Evolutionary conservation across 2,113 vertebrate genomes (phyloP), one percentile per base, ranked within the genome.

Genomic region (Nannospalax galili): DNA sequence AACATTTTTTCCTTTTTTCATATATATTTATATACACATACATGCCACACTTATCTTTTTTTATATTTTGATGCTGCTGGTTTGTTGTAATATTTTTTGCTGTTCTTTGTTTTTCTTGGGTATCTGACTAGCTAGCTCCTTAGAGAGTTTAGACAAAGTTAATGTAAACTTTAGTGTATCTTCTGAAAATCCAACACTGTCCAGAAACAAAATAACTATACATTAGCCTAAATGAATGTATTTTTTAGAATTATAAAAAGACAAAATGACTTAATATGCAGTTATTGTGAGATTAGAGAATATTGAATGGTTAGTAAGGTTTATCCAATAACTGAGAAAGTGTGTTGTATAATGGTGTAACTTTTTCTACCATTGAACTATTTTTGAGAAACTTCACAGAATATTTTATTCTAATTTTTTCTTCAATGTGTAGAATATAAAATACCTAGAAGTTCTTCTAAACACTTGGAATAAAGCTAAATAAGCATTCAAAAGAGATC

Each of bases 401-500:
- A 30, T 40, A 72, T 79, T 64, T 74, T 28, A 84, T 88, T 91
- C 8, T 32, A 6, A 7, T 87, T 92, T 75, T 30, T 45, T 40
- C 52, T 84, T 92, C 40, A 30, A 45, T 7, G 52, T 84, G 84
- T 65, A 88, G 73, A 88, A 24, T 81, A 56, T 80, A 65, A 92
- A 79, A 65, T 62, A 45, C 11, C 56, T 40, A 32, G 11, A 60
- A 48, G 1, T 8, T 84, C 37, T 89, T 93, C 20, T 37, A 64
- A 67, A 88, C 6, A 48, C 58, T 88, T 82, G 35, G 4, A 28
- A 37, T 89, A 87, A 73, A 64, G 16, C 15, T 84, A 42, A 40
- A 37, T 60, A 40, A 20, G 32, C 65, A 84, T 48, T n/a, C 5
- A 24, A 91, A 22, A 56, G 28, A 24, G 73, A 40, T 35, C 32